Evolutionary conservation across 1,140 invertebrate species (phyloP).

Genomic region (Eriocheir sinensis): DNA sequence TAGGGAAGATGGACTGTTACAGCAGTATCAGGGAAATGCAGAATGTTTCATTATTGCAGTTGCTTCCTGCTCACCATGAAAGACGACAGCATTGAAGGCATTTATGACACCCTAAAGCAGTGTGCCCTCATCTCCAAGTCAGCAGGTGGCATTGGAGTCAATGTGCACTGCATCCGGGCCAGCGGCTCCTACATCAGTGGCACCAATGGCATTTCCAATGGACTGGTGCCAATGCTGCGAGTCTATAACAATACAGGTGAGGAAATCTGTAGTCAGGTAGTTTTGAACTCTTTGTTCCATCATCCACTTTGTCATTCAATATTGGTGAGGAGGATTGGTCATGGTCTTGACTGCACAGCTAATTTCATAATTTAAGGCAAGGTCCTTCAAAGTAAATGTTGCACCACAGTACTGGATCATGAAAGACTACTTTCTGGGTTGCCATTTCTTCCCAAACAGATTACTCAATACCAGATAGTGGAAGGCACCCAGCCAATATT

Average conservation of each 20-base stretch:
- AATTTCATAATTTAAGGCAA: too few relatives aligned
- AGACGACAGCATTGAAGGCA: constrained; percentile 99
- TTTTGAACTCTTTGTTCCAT: neutral
- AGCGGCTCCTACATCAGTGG: constrained; percentile 96
- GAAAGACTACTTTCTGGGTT: too few relatives aligned
- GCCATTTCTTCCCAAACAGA: too few relatives aligned
- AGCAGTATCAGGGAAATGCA: neutral
- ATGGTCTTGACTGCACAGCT: too few relatives aligned
- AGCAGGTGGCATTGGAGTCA: constrained; percentile 98
- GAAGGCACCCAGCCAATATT: too few relatives aligned
- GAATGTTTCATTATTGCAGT: constrained; percentile 83
- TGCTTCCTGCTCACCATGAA: constrained; percentile 98
- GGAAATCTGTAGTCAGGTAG: constrained; percentile 11
- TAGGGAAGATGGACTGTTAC: neutral
- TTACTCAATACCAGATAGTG: too few relatives aligned
- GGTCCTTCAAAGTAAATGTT: too few relatives aligned
- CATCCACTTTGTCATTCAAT: too few relatives aligned
- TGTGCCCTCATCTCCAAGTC: constrained; percentile 98
- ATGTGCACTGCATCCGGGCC: constrained; percentile 97
- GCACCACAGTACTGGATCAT: too few relatives aligned
- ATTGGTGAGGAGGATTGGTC: too few relatives aligned
- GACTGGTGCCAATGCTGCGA: constrained; percentile 97
- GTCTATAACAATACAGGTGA: constrained; percentile 95
- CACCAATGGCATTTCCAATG: constrained; percentile 97
- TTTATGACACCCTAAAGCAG: constrained; percentile 96